Conservation (phyloP, 2,888 invertebrate genomes). For the Tachystola acroxantha region DNA sequence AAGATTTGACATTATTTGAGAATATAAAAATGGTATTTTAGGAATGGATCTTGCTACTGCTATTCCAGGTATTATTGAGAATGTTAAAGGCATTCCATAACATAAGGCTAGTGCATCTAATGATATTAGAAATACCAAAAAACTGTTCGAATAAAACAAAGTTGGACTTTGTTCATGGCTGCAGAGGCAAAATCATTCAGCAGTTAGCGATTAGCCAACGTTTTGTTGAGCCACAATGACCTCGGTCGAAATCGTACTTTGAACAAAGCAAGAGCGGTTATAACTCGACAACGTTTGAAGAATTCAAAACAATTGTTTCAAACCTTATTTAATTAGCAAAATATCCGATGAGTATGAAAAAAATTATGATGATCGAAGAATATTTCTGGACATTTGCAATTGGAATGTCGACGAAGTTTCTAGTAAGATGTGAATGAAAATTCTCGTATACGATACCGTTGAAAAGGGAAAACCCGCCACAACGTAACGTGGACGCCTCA, state of each 20-base stretch:
- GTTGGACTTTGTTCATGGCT: slow-evolving; percentile 12
- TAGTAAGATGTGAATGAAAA: slow-evolving; percentile 5
- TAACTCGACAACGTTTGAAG: slow-evolving; percentile 22
- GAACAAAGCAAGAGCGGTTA: slow-evolving; percentile 52
- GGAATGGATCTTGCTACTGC: too few relatives aligned
- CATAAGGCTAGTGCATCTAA: background rate
- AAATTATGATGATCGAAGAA: slow-evolving; percentile 14
- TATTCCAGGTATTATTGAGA: too few relatives aligned
- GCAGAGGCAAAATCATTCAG: slow-evolving; percentile 37
- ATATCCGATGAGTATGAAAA: slow-evolving; percentile 20
- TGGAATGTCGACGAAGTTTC: background rate
- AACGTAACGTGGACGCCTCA: slow-evolving; percentile 69
- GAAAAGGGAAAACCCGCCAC: slow-evolving; percentile 56
- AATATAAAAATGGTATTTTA: too few relatives aligned
- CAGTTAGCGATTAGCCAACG: slow-evolving; percentile 58
- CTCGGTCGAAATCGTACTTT: slow-evolving; percentile 61
- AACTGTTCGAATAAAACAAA: background rate
- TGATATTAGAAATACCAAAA: background rate
- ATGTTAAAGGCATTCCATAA: background rate
- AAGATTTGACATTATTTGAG: too few relatives aligned
- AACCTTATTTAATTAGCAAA: slow-evolving; percentile 23
- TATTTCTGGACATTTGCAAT: slow-evolving; percentile 19
- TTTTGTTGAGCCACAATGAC: slow-evolving; percentile 57
- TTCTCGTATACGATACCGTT: slow-evolving; percentile 17
- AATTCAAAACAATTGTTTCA: slow-evolving; percentile 34